These are phyloP conservation scores for Galerucella pusilla DNA, from an alignment of 2,888 invertebrate species.

Conservation along the genomic window DNA sequence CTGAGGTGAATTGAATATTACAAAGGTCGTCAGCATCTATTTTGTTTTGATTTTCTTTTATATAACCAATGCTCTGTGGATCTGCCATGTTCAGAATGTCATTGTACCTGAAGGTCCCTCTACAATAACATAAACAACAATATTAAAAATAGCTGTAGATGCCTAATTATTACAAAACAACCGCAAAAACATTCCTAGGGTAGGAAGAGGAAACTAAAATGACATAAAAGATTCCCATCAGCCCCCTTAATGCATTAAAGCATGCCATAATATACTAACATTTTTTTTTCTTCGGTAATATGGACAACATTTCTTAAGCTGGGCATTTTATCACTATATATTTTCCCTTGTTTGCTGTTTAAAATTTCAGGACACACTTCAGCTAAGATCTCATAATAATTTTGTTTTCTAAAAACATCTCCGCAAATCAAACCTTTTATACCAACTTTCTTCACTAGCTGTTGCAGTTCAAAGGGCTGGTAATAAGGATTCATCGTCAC, in stretches of 20 bases:
- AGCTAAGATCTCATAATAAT: slow-evolving; percentile 75
- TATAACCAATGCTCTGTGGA: slow-evolving; percentile 54
- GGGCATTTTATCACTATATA: slow-evolving; percentile 67
- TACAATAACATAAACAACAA: slow-evolving; percentile 53
- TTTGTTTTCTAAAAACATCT: slow-evolving; percentile 71
- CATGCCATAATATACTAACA: slow-evolving; percentile 64
- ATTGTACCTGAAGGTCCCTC: slow-evolving; percentile 64
- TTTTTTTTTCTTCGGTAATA: slow-evolving; percentile 66
- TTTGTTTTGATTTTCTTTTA: slow-evolving; percentile 63
- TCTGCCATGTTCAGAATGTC: slow-evolving; percentile 62
- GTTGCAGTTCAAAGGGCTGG: slow-evolving; percentile 75
- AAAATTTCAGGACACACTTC: slow-evolving; percentile 71
- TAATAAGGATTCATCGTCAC: slow-evolving; percentile 84
- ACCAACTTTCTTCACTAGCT: slow-evolving; percentile 77
- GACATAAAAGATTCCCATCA: no score
- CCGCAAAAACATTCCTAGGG: no score
- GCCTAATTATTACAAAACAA: no score
- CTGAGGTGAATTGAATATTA: slow-evolving; percentile 87
- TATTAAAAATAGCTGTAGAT: neutral
- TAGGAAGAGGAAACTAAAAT: no score
- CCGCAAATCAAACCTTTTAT: slow-evolving; percentile 76
- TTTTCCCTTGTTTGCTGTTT: slow-evolving; percentile 63
- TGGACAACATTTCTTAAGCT: slow-evolving; percentile 70
- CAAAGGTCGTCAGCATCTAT: slow-evolving; percentile 76
- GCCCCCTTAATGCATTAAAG: slow-evolving; percentile 3